phyloP scores from a whole-genome alignment of 1,140 invertebrate species.

The Trichonephila clavipes region DNA sequence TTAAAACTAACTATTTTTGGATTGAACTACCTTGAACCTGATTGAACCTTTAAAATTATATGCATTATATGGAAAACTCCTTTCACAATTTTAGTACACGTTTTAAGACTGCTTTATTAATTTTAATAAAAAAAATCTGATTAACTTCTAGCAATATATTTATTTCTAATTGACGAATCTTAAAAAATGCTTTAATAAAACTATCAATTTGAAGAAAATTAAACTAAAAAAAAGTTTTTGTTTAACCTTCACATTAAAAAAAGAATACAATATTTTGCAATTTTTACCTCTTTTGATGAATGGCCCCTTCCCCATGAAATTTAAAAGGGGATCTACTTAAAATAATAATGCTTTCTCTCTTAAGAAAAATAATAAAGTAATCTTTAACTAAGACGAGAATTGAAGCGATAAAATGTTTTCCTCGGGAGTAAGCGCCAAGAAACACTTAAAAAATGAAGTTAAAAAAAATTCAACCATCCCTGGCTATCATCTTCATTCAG shows the following conservation, averaged over 20 bases:
- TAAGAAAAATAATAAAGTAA: not conserved
- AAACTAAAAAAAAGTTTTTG: not conserved
- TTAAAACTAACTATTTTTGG: no score
- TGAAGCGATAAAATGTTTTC: not conserved
- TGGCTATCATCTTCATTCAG: constrained; percentile 2
- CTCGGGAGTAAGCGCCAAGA: not conserved
- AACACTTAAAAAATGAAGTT: constrained; percentile 5
- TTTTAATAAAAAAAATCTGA: no score
- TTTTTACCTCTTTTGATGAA: not conserved
- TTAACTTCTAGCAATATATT: no score
- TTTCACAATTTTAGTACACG: no score
- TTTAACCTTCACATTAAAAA: not conserved
- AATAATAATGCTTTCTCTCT: not conserved
- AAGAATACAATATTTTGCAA: not conserved
- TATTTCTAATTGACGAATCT: no score
- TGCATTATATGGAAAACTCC: no score
- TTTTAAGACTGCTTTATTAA: no score
- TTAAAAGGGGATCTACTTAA: not conserved
- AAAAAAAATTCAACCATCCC: not conserved
- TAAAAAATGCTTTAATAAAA: no score
- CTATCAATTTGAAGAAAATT: not conserved
- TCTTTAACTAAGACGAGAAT: not conserved
- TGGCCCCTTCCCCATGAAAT: not conserved
- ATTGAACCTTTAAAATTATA: no score
- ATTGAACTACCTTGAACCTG: no score